Evolutionary conservation across 2,797 vertebrate genomes (phyloP).

Genomic region (Pyrrhura leucotis): DNA sequence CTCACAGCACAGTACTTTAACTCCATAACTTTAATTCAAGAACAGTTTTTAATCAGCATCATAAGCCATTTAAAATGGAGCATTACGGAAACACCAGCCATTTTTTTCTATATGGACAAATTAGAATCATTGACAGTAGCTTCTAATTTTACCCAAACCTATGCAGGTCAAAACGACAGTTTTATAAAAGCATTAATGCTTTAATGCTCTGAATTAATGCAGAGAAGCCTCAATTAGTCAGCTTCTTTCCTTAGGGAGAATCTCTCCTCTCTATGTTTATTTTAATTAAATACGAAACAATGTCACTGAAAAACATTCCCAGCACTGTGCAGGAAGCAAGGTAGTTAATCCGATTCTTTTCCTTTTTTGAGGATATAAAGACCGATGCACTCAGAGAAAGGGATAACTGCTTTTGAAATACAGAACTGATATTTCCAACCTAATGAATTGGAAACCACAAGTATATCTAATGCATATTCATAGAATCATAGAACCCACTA

Average conservation of each 20-base stretch:
- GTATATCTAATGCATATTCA: background rate
- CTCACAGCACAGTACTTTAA: background rate
- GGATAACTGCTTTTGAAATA: background rate
- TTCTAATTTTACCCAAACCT: background rate
- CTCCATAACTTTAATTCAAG: background rate
- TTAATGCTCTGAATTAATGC: constrained; percentile 14
- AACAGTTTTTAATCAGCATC: background rate
- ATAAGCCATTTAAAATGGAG: background rate
- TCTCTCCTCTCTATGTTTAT: background rate
- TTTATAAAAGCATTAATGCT: constrained; percentile 5
- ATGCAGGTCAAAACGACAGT: background rate
- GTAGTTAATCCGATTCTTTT: background rate
- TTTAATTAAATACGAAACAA: constrained; percentile 36
- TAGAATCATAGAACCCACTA: background rate
- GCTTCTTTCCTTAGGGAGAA: constrained; percentile 12
- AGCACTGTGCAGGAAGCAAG: background rate
- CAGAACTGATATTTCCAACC: background rate
- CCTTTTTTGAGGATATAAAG: background rate
- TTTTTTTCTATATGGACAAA: background rate
- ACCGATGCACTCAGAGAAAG: background rate
- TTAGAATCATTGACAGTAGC: background rate
- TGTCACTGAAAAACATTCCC: background rate
- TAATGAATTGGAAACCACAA: background rate
- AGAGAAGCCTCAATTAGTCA: background rate
- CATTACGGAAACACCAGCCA: background rate